These are phyloP conservation scores for Gila robusta DNA, from an alignment of 2,797 vertebrate genomes.

Conservation along the genomic window DNA sequence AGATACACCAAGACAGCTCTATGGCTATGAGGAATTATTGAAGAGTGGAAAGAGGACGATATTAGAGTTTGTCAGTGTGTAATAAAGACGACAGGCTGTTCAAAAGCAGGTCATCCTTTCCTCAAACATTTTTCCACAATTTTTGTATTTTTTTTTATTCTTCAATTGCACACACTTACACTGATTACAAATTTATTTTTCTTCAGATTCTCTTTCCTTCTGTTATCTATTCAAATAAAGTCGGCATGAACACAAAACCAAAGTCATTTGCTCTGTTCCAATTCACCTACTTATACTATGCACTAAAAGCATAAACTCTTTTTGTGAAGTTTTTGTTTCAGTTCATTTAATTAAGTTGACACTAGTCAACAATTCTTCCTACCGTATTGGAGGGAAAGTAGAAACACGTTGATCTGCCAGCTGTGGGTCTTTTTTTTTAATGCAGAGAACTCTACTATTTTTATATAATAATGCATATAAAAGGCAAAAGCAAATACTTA, in stretches of 20 bases:
- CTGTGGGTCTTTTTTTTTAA: not conserved
- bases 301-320: not conserved
- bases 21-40: slow-evolving; percentile 17
- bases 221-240: not conserved
- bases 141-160: not conserved
- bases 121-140: slow-evolving; percentile 28
- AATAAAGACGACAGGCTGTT: slow-evolving; percentile 18
- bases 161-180: slow-evolving; percentile 9
- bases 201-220: not conserved
- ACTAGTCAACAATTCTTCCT: not conserved
- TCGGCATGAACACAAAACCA: not conserved
- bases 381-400: not conserved
- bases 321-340: not conserved
- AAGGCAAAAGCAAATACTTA: not conserved
- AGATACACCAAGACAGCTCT: slow-evolving; percentile 15
- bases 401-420: not conserved
- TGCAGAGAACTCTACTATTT: not conserved
- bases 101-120: slow-evolving; percentile 34
- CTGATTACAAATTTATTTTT: not conserved
- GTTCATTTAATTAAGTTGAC: slow-evolving; percentile 3
- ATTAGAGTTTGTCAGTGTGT: not conserved
- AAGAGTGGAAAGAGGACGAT: not conserved
- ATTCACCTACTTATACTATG: not conserved
- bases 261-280: not conserved
- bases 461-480: not conserved